These are phyloP conservation scores for Bicyclus anynana DNA, from an alignment of 1,140 invertebrate genomes.

Conservation along the genomic window DNA sequence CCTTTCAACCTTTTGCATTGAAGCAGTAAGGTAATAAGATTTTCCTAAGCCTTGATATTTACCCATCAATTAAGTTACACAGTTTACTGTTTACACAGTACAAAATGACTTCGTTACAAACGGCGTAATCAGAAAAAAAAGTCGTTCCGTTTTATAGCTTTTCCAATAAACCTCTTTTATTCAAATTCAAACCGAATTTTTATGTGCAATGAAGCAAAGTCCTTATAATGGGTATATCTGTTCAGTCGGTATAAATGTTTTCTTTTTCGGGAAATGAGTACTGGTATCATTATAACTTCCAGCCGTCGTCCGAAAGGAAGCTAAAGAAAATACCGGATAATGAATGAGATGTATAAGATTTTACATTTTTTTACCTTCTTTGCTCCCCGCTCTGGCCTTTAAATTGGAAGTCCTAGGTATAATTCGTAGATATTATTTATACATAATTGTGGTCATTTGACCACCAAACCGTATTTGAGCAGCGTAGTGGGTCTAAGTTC, in stretches of 20 bases:
- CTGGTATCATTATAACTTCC: conserved; percentile 14
- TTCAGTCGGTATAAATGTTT: conserved; percentile 30
- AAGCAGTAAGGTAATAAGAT: too few relatives aligned
- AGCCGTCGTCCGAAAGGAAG: neutral
- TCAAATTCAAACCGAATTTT: conserved; percentile 29
- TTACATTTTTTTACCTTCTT: too few relatives aligned
- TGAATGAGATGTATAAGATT: neutral
- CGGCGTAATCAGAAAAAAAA: conserved; percentile 5
- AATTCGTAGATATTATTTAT: too few relatives aligned
- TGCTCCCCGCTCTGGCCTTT: too few relatives aligned
- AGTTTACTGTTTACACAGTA: too few relatives aligned
- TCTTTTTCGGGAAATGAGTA: conserved; percentile 17
- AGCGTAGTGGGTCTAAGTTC: too few relatives aligned
- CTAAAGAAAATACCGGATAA: neutral
- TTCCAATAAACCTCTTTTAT: conserved; percentile 15
- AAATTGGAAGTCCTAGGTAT: too few relatives aligned
- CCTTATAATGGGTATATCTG: conserved; percentile 34
- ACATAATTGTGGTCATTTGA: too few relatives aligned
- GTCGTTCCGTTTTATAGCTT: conserved; percentile 16
- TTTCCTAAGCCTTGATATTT: too few relatives aligned
- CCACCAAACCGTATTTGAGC: too few relatives aligned
- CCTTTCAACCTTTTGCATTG: too few relatives aligned
- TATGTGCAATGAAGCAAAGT: conserved; percentile 32
- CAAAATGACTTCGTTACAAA: neutral
- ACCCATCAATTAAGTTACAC: too few relatives aligned